Evolutionary conservation across 1,140 invertebrate genomes (phyloP), one percentile per base, ranked within the genome.

Genomic region (Dendroctonus valens): DNA sequence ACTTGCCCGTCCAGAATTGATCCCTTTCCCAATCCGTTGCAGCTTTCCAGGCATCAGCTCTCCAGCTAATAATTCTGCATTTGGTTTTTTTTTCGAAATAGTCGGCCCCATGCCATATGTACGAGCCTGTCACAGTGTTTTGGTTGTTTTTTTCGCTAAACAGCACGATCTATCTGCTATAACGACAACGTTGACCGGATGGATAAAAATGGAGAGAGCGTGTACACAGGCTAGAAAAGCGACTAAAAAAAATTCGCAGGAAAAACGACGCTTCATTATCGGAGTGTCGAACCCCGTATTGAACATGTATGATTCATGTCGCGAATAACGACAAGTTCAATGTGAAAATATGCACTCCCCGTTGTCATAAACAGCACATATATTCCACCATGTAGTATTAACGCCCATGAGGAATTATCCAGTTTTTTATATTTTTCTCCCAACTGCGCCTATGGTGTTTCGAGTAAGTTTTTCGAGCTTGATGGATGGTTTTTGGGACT

Each of bases 281-380:
- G 74, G 73, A 73, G 74, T 77, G 76, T 77, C 76, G 74, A 77
- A 76, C 73, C 26, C 26, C 70, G 72, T 75, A 76, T 77, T 76
- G 75, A 75, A 76, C 75, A 69, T 75, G 72, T 73, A 74, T 74
- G 73, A 74, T 73, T 73, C 73, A 74, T 72, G 70, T 73, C 72
- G 65, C 58, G 67, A 73, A 64, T 46, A 70, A 71, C 75, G 75
- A 77, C 76, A 77, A 76, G 71, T 76, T 76, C 74, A 72, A 77
- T 75, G 73, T 70, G 73, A 75, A 77, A 77, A 77, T 77, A 77
- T 77, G 76, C 74, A 76, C 73, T 75, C 70, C 70, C 70, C 65
- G 72, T 69, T 72, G 72, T 77, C 74, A 76, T 77, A 76, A 72
- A 76, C 75, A 73, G 74, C 70, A 75, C 74, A 73, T 76, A 75